These are phyloP conservation scores for Fragum fragum DNA, from an alignment of 2,888 invertebrate species.

Conservation along the genomic window DNA sequence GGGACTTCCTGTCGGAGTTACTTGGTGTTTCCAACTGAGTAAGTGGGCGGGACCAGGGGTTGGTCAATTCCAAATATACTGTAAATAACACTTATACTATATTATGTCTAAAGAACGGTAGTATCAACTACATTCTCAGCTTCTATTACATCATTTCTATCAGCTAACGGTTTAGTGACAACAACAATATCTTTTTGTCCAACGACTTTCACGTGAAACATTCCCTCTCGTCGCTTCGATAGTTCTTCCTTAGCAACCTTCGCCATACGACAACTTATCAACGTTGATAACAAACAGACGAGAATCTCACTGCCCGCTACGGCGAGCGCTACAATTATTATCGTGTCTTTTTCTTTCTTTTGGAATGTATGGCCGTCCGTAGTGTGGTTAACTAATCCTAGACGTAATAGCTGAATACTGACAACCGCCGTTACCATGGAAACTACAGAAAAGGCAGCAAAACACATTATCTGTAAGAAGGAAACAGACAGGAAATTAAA, in stretches of 20 bases:
- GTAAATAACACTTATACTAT: too few species aligned
- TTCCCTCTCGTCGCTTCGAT: slow-evolving; percentile 85
- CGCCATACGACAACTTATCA: slow-evolving; percentile 86
- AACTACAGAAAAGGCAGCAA: slow-evolving; percentile 86
- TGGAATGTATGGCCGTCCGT: slow-evolving; percentile 87
- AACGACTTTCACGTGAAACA: slow-evolving; percentile 86
- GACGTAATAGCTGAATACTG: slow-evolving; percentile 87
- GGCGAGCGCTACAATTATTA: slow-evolving; percentile 85
- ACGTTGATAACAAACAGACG: slow-evolving; percentile 84
- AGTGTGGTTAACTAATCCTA: slow-evolving; percentile 87
- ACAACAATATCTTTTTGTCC: slow-evolving; percentile 87
- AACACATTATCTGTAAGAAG: slow-evolving; percentile 86
- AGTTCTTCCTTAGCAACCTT: slow-evolving; percentile 86
- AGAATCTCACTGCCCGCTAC: slow-evolving; percentile 85
- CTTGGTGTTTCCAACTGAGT: too few species aligned
- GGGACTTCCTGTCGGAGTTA: too few species aligned
- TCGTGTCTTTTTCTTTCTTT: slow-evolving; percentile 85
- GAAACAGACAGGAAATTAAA: slow-evolving; percentile 13
- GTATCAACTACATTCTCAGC: slow-evolving; percentile 47
- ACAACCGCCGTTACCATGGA: slow-evolving; percentile 86
- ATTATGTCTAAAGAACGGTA: slow-evolving; percentile 49
- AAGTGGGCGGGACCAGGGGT: too few species aligned
- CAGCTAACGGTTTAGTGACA: slow-evolving; percentile 78
- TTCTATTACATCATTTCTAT: slow-evolving; percentile 71
- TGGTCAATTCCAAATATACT: too few species aligned